These are phyloP conservation scores for Drosophila nr. perissopoda DNA, from an alignment of 2,888 invertebrate genomes.

Conservation along the genomic window DNA sequence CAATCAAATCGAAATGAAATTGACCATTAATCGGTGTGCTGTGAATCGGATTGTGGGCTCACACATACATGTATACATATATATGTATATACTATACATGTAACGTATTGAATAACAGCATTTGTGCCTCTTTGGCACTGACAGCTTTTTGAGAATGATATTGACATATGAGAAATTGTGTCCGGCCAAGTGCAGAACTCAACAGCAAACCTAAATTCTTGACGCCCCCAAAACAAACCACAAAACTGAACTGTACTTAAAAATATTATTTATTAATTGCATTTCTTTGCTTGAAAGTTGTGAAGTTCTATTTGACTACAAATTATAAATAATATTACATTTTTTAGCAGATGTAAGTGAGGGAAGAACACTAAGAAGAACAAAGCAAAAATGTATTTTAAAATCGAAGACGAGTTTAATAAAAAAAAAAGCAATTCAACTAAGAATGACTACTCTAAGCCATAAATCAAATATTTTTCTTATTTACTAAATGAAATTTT, in stretches of 20 bases:
- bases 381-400: not conserved
- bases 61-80: not conserved
- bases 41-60: conserved; percentile 19
- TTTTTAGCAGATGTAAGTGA: not conserved
- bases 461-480: too few species aligned
- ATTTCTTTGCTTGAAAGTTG: not conserved
- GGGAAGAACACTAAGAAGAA: not conserved
- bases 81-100: not conserved
- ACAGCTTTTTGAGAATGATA: conserved; percentile 52
- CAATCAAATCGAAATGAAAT: conserved; percentile 80
- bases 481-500: not conserved
- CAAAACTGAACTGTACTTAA: not conserved
- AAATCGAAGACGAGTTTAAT: not conserved
- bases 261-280: not conserved
- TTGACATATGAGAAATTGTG: conserved; percentile 54
- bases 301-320: not conserved
- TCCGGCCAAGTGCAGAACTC: conserved; percentile 3
- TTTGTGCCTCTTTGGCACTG: conserved; percentile 41
- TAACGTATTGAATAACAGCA: conserved; percentile 48
- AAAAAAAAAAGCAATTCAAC: too few species aligned
- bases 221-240: not conserved
- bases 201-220: not conserved
- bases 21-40: conserved; percentile 77
- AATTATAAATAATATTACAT: not conserved
- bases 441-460: too few species aligned